Evolutionary conservation across 53 echinoderm and acorn worm species (phyloP), one percentile per base, ranked within the genome.

Genomic region (Luidia sarsii): DNA sequence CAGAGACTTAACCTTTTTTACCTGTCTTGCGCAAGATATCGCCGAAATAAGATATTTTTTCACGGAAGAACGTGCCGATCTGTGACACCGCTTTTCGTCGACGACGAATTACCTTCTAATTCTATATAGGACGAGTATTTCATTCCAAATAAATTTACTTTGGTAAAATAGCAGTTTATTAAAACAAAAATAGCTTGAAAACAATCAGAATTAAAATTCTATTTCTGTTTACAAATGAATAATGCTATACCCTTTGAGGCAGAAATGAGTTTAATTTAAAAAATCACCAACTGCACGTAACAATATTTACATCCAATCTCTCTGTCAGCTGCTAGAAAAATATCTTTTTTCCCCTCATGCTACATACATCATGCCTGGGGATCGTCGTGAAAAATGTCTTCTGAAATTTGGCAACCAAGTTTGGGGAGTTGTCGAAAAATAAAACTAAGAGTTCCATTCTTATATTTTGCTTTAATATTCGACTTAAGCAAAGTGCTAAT

Each of bases 11-110:
- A 4, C 39, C 27, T 37, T 46, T 43, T 1, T 77, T 77, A 77
- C 77, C 77, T 77, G 30, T 48, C 77, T 77, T 77, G 48, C 77
- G 30, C 48, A 77, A 57, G 43, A 77, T 60, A 25, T 45, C 77
- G 39, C 29, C 60, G 61, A 77, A 77, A 13, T 24, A 45, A 46
- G 32, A 21, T 45, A 28, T 43, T 60, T 60, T 59, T 74, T 57
- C 45, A 59, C 41, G 59, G 46, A 77, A 60, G 48, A 32, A 59
- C 48, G 62, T 61, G 61, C 45, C 70, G 34, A n/a, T 69, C 32
- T 50, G 33, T 31, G 33, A 32, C 77, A 77, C 77, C 29, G 38
- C 77, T 77, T 77, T 77, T 48, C 77, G 56, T 41, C 77, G 77
- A 77, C 61, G 77, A 77, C 77, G 61, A 77, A 46, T 61, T 23